These are phyloP conservation scores for Lithophane semibrunnea DNA, from an alignment of 2,888 invertebrate species.

Conservation along the genomic window DNA sequence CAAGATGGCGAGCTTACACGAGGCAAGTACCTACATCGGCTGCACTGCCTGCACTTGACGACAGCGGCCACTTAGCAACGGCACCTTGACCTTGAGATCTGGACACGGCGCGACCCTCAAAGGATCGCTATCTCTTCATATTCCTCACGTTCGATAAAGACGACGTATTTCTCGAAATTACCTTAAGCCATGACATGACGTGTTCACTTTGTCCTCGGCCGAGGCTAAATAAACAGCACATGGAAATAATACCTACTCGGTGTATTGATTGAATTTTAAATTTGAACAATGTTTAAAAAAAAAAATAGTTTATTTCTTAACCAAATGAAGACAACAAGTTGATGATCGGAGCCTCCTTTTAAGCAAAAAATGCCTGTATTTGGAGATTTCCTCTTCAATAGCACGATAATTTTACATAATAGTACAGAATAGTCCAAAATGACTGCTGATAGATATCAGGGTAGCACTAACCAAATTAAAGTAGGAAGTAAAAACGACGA, in stretches of 20 bases:
- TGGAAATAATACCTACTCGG: conserved; percentile 27
- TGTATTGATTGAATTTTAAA: background rate
- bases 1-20: conserved; percentile 37
- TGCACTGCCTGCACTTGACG: conserved; percentile 59
- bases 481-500: background rate
- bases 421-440: conserved; percentile 21
- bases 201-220: conserved; percentile 49
- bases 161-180: conserved; percentile 30
- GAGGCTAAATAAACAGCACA: conserved; percentile 54
- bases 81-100: conserved; percentile 52
- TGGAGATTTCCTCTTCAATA: too few relatives aligned
- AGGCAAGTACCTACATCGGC: conserved; percentile 7
- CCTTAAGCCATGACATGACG: conserved; percentile 41
- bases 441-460: conserved; percentile 27
- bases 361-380: too few relatives aligned
- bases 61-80: conserved; percentile 8
- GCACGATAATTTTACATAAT: too few relatives aligned
- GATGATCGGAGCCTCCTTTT: too few relatives aligned
- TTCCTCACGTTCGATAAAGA: conserved; percentile 25
- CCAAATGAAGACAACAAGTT: too few relatives aligned
- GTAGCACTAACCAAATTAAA: conserved; percentile 20
- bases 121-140: conserved; percentile 33
- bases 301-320: too few relatives aligned
- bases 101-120: conserved; percentile 26
- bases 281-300: too few relatives aligned